These are phyloP conservation scores for Paragorgia papillata DNA, from an alignment of 92 coral and sea anemone genomes.

Conservation along the genomic window DNA sequence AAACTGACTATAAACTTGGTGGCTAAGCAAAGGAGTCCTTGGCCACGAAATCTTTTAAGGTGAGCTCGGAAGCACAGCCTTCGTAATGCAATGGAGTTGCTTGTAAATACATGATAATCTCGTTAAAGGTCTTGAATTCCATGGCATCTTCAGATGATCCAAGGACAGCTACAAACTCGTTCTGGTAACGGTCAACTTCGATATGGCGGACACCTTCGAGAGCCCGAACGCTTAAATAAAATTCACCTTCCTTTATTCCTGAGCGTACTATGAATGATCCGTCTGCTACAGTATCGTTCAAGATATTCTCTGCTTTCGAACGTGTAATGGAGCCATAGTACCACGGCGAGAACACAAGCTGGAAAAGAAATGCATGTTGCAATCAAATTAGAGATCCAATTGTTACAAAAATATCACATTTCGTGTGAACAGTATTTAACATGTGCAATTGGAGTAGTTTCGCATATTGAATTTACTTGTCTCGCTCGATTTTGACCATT, in stretches of 20 bases:
- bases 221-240: slow-evolving; percentile 67
- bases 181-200: slow-evolving; percentile 58
- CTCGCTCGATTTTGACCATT: too few relatives aligned
- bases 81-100: slow-evolving; percentile 68
- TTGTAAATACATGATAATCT: slow-evolving; percentile 77
- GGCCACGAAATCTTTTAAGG: background rate
- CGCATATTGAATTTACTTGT: too few relatives aligned
- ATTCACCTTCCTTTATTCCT: slow-evolving; percentile 65
- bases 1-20: too few relatives aligned
- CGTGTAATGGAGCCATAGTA: slow-evolving; percentile 32
- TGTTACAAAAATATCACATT: too few relatives aligned
- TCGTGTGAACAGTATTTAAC: too few relatives aligned
- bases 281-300: slow-evolving; percentile 52
- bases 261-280: slow-evolving; percentile 91
- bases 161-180: slow-evolving; percentile 58
- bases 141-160: slow-evolving; percentile 61
- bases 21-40: too few relatives aligned
- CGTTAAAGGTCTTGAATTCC: slow-evolving; percentile 66
- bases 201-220: slow-evolving; percentile 92
- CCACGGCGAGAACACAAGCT: slow-evolving; percentile 29
- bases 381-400: too few relatives aligned
- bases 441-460: too few relatives aligned
- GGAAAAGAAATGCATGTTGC: background rate
- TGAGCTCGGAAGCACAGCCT: slow-evolving; percentile 7
- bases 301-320: slow-evolving; percentile 18